phyloP scores from a whole-genome alignment of 2,113 vertebrate genomes.

The Alethe diademata region DNA sequence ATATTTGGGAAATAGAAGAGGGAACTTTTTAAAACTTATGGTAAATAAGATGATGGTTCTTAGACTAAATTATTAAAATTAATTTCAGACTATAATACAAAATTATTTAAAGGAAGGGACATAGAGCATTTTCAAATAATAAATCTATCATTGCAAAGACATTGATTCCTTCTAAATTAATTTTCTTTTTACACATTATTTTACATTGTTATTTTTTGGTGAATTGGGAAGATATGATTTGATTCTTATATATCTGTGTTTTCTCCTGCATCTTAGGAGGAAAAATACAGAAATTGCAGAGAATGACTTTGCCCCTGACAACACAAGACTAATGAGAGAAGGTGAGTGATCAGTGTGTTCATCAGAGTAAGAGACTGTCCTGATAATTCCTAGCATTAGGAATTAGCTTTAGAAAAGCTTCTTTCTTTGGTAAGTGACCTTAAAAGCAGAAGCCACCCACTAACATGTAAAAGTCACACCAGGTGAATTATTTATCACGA shows the following conservation, averaged over 20 bases:
- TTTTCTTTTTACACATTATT: not conserved
- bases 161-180: not conserved
- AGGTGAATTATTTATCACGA: rapidly evolving
- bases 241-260: not conserved
- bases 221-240: not conserved
- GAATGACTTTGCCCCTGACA: not conserved
- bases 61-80: not conserved
- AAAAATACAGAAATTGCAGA: not conserved
- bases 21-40: not conserved
- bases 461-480: rapidly evolving
- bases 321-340: not conserved
- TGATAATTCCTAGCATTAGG: not conserved
- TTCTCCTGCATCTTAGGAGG: not conserved
- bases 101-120: not conserved
- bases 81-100: not conserved
- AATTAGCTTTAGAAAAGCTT: not conserved
- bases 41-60: not conserved
- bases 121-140: not conserved
- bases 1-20: not conserved
- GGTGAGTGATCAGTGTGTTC: not conserved
- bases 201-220: not conserved
- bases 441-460: not conserved
- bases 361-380: not conserved
- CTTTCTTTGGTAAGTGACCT: not conserved
- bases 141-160: not conserved